phyloP scores from a whole-genome alignment of 92 coral and sea anemone species.

The Pocillopora meandrina region DNA sequence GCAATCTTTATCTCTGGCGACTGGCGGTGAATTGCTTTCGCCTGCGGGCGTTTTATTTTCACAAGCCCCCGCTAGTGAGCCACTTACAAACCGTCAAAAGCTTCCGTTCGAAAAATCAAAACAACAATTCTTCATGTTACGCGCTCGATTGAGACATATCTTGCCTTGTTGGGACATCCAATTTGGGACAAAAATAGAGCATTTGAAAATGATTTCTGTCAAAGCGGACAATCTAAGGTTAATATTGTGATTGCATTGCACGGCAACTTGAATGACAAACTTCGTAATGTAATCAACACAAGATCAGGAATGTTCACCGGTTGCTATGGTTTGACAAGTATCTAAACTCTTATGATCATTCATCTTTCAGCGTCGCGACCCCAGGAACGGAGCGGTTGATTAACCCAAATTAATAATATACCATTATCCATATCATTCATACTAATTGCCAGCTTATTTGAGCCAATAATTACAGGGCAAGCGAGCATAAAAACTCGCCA shows the following conservation, averaged over 20 bases:
- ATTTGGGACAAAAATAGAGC: background rate
- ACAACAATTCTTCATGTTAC: background rate
- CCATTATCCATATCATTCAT: conserved; percentile 50
- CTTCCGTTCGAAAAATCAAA: background rate
- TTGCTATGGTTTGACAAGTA: conserved; percentile 48
- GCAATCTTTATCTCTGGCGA: background rate
- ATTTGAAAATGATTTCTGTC: background rate
- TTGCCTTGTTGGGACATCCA: background rate
- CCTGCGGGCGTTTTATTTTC: conserved; percentile 11
- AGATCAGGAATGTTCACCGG: conserved; percentile 28
- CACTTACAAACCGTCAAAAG: conserved; percentile 10
- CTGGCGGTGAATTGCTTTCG: background rate
- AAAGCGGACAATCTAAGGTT: conserved; percentile 1
- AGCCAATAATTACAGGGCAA: conserved; percentile 56
- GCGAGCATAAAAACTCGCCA: conserved; percentile 22
- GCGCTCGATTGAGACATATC: background rate
- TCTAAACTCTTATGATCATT: conserved; percentile 5
- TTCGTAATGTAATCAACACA: conserved; percentile 31
- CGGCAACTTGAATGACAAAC: conserved; percentile 29
- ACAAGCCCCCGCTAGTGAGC: background rate
- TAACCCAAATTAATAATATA: conserved; percentile 53
- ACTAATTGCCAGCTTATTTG: conserved; percentile 57
- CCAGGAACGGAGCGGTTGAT: conserved; percentile 30
- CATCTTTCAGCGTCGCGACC: conserved; percentile 39
- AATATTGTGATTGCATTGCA: conserved; percentile 28